Conservation (phyloP, 1,140 invertebrate genomes). For the Diabrotica undecimpunctata region DNA sequence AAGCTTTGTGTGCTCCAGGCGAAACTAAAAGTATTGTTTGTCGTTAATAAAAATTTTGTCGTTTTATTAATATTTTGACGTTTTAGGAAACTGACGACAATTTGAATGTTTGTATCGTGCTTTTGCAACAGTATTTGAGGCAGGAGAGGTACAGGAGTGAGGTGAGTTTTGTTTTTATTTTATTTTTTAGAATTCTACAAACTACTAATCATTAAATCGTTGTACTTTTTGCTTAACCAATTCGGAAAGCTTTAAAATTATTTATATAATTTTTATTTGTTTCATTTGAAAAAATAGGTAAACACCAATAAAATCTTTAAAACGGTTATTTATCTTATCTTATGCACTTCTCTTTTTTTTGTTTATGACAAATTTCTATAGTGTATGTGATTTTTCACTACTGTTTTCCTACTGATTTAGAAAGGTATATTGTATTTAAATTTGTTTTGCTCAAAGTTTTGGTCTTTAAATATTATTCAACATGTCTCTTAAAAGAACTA, state of each 20-base stretch:
- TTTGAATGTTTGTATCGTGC: conserved; percentile 36
- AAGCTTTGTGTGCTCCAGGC: conserved; percentile 33
- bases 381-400: too few relatives aligned
- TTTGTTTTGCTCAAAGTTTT: too few relatives aligned
- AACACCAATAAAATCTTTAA: too few relatives aligned
- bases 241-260: neutral
- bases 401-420: too few relatives aligned
- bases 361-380: too few relatives aligned
- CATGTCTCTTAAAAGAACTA: too few relatives aligned
- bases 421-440: too few relatives aligned
- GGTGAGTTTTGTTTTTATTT: conserved; percentile 1
- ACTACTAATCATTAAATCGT: too few relatives aligned
- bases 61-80: conserved; percentile 7
- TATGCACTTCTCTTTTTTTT: too few relatives aligned
- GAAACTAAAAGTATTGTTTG: conserved; percentile 34
- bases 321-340: too few relatives aligned
- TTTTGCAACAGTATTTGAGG: conserved; percentile 37
- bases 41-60: neutral
- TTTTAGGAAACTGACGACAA: conserved; percentile 37
- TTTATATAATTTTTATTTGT: neutral
- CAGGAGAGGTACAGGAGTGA: conserved; percentile 22
- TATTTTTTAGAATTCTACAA: neutral
- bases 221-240: neutral
- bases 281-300: too few relatives aligned
- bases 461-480: too few relatives aligned